Conservation (phyloP, 2,113 vertebrate genomes). For the Eudyptes chrysolophus region DNA sequence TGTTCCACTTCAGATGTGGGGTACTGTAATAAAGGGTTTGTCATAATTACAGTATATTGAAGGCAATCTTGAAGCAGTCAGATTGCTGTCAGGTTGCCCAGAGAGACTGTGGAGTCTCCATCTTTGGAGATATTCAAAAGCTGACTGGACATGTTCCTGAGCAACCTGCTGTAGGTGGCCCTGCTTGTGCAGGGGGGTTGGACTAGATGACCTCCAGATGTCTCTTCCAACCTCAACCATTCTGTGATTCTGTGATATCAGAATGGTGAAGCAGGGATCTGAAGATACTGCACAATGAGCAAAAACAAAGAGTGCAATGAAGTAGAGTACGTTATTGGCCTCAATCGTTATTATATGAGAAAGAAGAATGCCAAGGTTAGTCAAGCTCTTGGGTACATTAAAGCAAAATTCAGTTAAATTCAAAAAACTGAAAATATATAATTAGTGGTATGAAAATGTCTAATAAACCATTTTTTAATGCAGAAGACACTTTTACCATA, state of each 20-base stretch:
- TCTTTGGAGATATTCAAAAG: background rate
- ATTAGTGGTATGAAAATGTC: background rate
- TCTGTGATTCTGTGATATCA: background rate
- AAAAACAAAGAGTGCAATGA: background rate
- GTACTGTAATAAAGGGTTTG: background rate
- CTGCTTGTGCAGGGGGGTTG: background rate
- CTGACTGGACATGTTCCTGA: background rate
- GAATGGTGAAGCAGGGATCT: background rate
- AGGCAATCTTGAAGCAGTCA: background rate
- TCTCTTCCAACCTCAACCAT: background rate
- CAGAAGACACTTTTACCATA: background rate
- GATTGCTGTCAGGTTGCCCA: background rate
- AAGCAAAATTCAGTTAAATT: background rate
- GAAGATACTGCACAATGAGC: background rate
- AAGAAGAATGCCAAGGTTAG: background rate
- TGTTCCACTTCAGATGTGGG: background rate
- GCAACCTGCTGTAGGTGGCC: background rate
- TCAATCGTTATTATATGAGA: background rate
- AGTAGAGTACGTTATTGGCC: background rate
- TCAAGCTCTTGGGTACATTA: background rate
- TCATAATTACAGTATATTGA: background rate
- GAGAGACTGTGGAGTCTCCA: background rate
- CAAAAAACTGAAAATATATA: background rate
- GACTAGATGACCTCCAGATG: background rate
- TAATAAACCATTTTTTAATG: background rate